Evolutionary conservation across 1,140 invertebrate genomes (phyloP), one percentile per base, ranked within the genome.

Genomic region (Lutraria rhynchaena): DNA sequence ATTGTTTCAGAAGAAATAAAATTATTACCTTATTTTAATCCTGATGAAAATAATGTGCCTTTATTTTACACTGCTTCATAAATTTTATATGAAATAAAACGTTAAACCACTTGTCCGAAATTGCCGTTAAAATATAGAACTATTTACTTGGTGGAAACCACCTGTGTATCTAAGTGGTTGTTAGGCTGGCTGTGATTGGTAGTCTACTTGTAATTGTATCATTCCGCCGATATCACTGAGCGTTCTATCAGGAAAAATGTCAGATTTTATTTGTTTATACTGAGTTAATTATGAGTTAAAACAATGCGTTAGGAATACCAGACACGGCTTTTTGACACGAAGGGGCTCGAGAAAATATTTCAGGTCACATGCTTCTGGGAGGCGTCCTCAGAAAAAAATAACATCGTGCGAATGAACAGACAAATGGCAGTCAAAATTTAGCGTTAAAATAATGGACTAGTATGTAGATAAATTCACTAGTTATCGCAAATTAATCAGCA

Each of bases 231-330:
- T 69, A 70, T 80, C 49, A 70, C 35, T 80, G 53, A 53, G 63
- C 65, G 7, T 29, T 55, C 41, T 80, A 80, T 80, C 76, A 55
- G 35, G n/a, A 41, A 41, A 22, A n/a, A 27, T 80, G 76, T 80
- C 76, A 70, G 49, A 22, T 65, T 69, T 80, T 80, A 80, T 80
- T 80, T 80, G 76, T 80, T 80, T 80, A 80, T 67, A 27, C 44
- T 33, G 5, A 37, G 76, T 80, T 69, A 80, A 69, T 70, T 69
- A 70, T 70, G 63, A 80, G 51, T 46, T 70, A 57, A 80, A 80
- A 80, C 76, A 80, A 80, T 80, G 63, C 63, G 37, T 70, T 31
- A 19, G 29, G 60, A 70, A 60, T 80, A 46, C 76, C 76, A 80
- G 53, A 58, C 57, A n/a, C 73, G 13, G 13, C 19, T 17, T 35